These are phyloP conservation scores for Eilema depressum DNA, from an alignment of 2,888 invertebrate species.

Conservation along the genomic window DNA sequence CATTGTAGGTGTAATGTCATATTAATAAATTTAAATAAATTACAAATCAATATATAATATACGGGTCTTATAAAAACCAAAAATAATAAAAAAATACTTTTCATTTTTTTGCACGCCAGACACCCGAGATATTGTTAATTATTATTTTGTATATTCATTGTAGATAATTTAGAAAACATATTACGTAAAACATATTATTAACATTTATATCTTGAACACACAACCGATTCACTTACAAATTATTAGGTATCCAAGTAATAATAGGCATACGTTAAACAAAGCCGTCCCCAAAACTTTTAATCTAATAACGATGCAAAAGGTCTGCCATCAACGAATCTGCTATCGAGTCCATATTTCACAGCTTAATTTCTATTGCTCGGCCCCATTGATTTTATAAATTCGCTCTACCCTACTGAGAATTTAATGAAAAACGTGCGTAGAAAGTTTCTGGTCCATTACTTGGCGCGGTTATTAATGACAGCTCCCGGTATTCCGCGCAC, in stretches of 20 bases:
- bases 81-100: no score
- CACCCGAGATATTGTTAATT: no score
- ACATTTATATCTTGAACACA: no score
- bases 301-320: slow-evolving; percentile 37
- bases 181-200: no score
- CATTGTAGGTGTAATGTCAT: no score
- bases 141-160: no score
- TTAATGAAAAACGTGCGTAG: slow-evolving; percentile 82
- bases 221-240: not conserved
- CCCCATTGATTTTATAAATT: slow-evolving; percentile 73
- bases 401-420: slow-evolving; percentile 61
- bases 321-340: slow-evolving; percentile 49
- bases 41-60: no score
- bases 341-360: slow-evolving; percentile 48
- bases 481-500: slow-evolving; percentile 56
- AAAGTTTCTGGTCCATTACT: slow-evolving; percentile 74
- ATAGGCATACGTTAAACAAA: not conserved
- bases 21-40: no score
- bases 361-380: slow-evolving; percentile 66
- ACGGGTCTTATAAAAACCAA: no score
- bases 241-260: not conserved
- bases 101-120: no score
- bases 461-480: slow-evolving; percentile 70
- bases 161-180: no score
- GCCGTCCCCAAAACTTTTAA: slow-evolving; percentile 8